phyloP scores from a whole-genome alignment of 2,113 vertebrate species.

The Ancistrus triradiatus region DNA sequence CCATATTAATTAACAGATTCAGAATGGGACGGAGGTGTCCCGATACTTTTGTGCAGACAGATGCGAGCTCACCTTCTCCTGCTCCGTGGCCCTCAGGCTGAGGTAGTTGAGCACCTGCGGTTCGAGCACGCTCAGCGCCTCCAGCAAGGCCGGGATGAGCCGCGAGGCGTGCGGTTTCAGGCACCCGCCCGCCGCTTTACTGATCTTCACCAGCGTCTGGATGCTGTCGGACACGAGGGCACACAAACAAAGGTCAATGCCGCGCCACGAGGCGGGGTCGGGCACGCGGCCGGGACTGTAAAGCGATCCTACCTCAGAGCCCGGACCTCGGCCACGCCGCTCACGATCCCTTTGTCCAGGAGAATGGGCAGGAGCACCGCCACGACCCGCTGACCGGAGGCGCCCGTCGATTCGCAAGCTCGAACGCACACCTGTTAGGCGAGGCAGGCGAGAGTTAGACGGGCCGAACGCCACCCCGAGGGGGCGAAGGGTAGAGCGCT shows the following conservation, averaged over 20 bases:
- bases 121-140: conserved; percentile 89
- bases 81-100: conserved; percentile 92
- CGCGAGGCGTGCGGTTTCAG: conserved; percentile 89
- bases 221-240: conserved; percentile 68
- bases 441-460: too few species aligned
- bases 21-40: too few species aligned
- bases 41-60: too few species aligned
- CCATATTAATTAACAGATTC: too few species aligned
- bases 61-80: conserved; percentile 93
- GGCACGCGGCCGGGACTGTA: too few species aligned
- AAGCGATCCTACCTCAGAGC: conserved; percentile 78
- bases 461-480: too few species aligned
- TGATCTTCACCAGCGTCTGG: conserved; percentile 96
- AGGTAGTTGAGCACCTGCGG: conserved; percentile 96
- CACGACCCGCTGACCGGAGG: conserved; percentile 82
- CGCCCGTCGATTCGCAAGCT: conserved; percentile 89
- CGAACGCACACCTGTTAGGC: conserved; percentile 86
- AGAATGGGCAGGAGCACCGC: conserved; percentile 89
- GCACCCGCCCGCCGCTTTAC: conserved; percentile 89
- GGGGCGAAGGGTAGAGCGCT: too few species aligned
- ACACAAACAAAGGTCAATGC: conserved; percentile 5
- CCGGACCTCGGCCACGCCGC: conserved; percentile 89
- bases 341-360: conserved; percentile 92
- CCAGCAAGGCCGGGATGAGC: conserved; percentile 89
- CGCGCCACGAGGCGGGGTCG: too few species aligned